Evolutionary conservation across 2,113 vertebrate genomes (phyloP), one percentile per base, ranked within the genome.

Genomic region (Seriola rivoliana): DNA sequence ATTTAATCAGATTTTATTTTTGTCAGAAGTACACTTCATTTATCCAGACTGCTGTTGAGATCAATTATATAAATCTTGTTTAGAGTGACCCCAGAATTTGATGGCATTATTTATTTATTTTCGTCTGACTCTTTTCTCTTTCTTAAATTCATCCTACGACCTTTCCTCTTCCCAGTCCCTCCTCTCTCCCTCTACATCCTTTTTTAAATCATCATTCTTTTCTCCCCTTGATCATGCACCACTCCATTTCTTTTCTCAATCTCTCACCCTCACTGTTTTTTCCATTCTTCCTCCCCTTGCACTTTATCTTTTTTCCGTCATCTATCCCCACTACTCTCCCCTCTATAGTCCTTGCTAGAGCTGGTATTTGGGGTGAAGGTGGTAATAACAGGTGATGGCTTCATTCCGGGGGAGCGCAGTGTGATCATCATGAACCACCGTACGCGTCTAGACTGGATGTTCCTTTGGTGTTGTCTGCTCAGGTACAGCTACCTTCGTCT

Each of bases 361-460:
- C 93, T 97, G 85, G 95, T 99, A 32, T 98, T 99, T 85, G 96
- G 97, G 48, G 97, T 98, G 84, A 98, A 98, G 91, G 98, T 99
- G 92, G 94, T 98, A 78, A 97, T 99, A 86, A 99, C 97, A 21
- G 98, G 98, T 19, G 98, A 99, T 8, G 98, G 97, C 25, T 99
- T 99, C 85, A 88, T 99, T 80, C 98, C 98, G 2, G 97, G 97
- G 46, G 98, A 99, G 94, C 96, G 97, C 72, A 99, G 97, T 75
- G 97, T 99, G 78, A 99, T 99, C 81, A 97, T 99, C 81, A 99
- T 99, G 98, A 99, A 99, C 95, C 98, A 99, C 91, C 97, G 98
- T 36, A 99, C 98, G 0, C 96, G 98, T 23, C 96, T 99, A 92
- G 98, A 99, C 95, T 99, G 98, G 98, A 98, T 99, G 97, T 99